Conservation (phyloP, 2,797 vertebrate species). For the Limnodromus scolopaceus region DNA sequence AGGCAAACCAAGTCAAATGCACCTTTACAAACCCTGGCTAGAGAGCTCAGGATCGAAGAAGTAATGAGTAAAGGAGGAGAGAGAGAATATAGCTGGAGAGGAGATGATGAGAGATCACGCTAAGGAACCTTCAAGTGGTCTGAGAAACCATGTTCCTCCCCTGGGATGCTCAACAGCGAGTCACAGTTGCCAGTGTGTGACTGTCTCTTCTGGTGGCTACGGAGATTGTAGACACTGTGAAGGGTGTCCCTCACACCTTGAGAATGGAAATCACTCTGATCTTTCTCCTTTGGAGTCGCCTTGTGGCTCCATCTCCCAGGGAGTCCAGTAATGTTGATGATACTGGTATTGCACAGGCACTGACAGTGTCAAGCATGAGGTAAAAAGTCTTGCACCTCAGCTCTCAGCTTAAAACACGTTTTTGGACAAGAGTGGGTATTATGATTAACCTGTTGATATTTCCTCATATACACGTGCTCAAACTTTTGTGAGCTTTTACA, state of each 20-base stretch:
- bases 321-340: neutral
- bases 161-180: neutral
- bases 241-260: neutral
- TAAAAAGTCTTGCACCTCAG: neutral
- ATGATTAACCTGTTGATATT: neutral
- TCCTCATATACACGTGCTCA: neutral
- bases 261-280: neutral
- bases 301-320: neutral
- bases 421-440: neutral
- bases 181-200: neutral
- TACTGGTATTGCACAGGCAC: neutral
- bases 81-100: neutral
- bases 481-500: neutral
- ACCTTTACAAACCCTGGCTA: neutral
- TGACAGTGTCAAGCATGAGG: neutral
- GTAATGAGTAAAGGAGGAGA: neutral
- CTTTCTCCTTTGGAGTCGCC: neutral
- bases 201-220: neutral
- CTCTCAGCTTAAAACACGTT: neutral
- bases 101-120: neutral
- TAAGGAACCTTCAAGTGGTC: neutral
- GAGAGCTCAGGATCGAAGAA: neutral
- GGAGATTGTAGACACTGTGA: neutral
- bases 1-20: neutral
- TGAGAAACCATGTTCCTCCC: neutral